These are phyloP conservation scores for Enteromius thamalakanensis DNA, from an alignment of 2,797 vertebrate genomes.

Conservation along the genomic window DNA sequence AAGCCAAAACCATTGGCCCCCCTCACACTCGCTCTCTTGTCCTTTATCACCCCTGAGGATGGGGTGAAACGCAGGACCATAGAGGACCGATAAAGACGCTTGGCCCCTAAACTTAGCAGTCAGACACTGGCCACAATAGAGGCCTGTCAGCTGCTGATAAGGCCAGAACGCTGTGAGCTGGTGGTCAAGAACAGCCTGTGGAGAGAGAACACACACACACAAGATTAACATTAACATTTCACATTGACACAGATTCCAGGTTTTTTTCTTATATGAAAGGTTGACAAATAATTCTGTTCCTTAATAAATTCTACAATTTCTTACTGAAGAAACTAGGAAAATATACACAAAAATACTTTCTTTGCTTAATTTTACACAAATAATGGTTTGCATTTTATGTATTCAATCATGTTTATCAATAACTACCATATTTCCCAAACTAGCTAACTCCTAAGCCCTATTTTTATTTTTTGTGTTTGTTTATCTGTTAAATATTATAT, in stretches of 20 bases:
- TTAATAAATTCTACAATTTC: neutral
- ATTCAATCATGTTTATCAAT: neutral
- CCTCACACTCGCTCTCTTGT: constrained; percentile 48
- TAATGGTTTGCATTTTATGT: neutral
- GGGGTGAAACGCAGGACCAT: constrained; percentile 59
- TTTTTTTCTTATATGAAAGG: constrained; percentile 4
- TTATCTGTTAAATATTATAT: neutral
- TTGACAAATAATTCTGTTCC: neutral
- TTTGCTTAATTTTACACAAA: neutral
- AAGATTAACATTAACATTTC: constrained; percentile 36
- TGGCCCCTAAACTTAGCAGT: constrained; percentile 64
- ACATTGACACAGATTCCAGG: neutral
- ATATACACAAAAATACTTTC: neutral
- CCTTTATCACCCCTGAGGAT: constrained; percentile 62
- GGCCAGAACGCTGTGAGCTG: constrained; percentile 54
- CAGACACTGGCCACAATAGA: constrained; percentile 66
- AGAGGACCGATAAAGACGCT: constrained; percentile 75
- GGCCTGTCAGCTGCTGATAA: constrained; percentile 75
- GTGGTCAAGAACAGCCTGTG: constrained; percentile 66
- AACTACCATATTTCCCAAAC: neutral
- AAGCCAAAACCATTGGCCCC: constrained; percentile 53
- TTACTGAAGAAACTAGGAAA: neutral
- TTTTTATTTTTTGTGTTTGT: neutral
- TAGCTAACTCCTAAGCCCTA: neutral
- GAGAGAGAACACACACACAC: constrained; percentile 8